Conservation (phyloP, 2,888 invertebrate genomes). For the Agrotis clavis region DNA sequence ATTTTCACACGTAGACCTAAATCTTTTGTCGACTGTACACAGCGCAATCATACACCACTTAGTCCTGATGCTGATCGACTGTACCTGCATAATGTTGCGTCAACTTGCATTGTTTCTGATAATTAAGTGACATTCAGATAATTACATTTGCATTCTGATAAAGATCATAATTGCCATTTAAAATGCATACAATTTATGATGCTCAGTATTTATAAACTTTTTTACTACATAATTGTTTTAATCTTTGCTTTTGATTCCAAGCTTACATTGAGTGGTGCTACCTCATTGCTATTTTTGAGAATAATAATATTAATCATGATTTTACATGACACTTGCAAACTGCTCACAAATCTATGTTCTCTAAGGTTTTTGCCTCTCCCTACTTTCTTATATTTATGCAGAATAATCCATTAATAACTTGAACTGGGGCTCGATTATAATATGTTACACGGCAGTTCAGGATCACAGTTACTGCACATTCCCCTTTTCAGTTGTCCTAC, state of each 20-base stretch:
- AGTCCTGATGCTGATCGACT: slow-evolving; percentile 34
- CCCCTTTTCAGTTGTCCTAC: slow-evolving; percentile 18
- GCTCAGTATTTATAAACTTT: not conserved
- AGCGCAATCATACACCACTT: slow-evolving; percentile 22
- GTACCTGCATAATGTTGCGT: not conserved
- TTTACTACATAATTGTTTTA: not conserved
- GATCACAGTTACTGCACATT: not conserved
- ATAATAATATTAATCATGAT: too few relatives aligned
- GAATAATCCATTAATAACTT: not conserved
- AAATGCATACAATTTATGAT: slow-evolving; percentile 16
- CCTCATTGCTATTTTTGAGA: too few relatives aligned
- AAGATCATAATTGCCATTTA: slow-evolving; percentile 15
- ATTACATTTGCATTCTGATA: slow-evolving; percentile 42
- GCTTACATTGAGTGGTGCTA: not conserved
- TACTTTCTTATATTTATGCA: not conserved
- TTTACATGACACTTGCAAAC: too few relatives aligned
- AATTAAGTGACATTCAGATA: slow-evolving; percentile 30
- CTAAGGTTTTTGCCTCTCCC: not conserved
- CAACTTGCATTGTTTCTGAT: slow-evolving; percentile 34
- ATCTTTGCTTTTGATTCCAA: not conserved
- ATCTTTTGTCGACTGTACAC: slow-evolving; percentile 19
- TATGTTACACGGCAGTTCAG: not conserved
- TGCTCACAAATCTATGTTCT: not conserved
- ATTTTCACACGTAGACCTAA: not conserved
- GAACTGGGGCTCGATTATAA: not conserved